Base-by-base conservation (phyloP, 2,797 vertebrate species). In the Anas capensis region DNA sequence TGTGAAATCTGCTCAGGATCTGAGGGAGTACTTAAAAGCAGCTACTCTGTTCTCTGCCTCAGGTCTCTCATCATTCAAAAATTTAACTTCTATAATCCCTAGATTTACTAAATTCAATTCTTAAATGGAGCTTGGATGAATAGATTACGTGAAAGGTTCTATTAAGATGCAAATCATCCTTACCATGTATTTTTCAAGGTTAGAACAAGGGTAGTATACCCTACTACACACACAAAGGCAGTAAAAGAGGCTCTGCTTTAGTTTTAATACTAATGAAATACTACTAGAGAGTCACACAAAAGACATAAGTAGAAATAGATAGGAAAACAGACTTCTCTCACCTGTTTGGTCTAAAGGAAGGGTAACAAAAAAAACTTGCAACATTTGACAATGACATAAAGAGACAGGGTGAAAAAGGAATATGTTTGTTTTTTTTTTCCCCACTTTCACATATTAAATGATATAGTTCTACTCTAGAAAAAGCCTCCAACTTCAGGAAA, bases 331-430 rank as follows among this genome's bases (percentile, higher is more conserved):
- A 76, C 10, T 21, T 78, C 60, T 49, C 56, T 56, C 51, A 38
- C 26, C 20, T 73, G 33, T 8, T n/a, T 56, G 48, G 27, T 21
- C 51, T 88, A 48, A 90, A 56, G 42, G 66, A 68, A 73, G 73
- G 12, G 31, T n/a, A 77, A 53, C 26, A 12, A 80, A 72, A 72
- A 72, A 76, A 76, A 44, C 60, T 40, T 27, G 23, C 23, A 72
- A 42, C 18, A 20, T 19, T 46, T 0, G 0, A 38, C 31, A 31
- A 42, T 24, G 54, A 73, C 0, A 38, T 19, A 57, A 11, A 27
- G 51, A 61, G 68, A 34, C 20, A 23, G 14, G 77, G 42, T 29
- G 66, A 60, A 44, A 2, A 4, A 53, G 34, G 26, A 80, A 48
- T 23, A 38, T 0, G 1, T 12, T 48, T 48, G 46, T 1, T 48